A percentile compares a stretch with the other conserved stretches of the same genome.
phyloP scores from a whole-genome alignment of 2,797 vertebrate genomes.

The Dendrocincla fuliginosa region DNA sequence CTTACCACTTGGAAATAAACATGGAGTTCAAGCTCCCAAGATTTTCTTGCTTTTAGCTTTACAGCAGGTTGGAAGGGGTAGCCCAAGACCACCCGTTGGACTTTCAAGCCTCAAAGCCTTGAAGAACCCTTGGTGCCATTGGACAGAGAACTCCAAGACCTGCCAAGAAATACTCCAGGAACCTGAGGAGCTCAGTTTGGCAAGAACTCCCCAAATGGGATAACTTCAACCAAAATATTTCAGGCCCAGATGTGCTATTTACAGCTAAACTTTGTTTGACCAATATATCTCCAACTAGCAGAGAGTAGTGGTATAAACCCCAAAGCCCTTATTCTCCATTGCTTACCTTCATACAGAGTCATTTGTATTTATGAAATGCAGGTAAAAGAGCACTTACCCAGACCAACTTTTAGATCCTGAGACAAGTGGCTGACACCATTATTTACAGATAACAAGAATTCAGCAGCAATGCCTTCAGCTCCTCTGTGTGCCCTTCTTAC shows the following conservation, averaged over 20 bases:
- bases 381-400: not conserved
- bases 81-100: not conserved
- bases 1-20: not conserved
- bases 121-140: not conserved
- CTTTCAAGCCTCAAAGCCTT: not conserved
- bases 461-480: not conserved
- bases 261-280: not conserved
- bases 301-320: not conserved
- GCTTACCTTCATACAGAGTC: not conserved
- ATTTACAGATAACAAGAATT: not conserved
- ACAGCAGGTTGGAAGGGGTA: not conserved
- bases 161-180: not conserved
- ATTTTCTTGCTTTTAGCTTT: not conserved
- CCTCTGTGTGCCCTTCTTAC: not conserved
- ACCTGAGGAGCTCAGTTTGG: not conserved
- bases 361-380: not conserved
- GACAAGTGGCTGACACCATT: not conserved
- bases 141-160: not conserved
- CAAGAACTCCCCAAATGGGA: not conserved
- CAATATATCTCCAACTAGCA: not conserved
- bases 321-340: not conserved
- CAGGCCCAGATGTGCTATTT: not conserved
- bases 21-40: not conserved
- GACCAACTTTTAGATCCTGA: not conserved
- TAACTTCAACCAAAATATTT: not conserved